Percentiles rank a stretch among this genome's conserved stretches.
Conservation (phyloP, 2,888 invertebrate genomes). For the Amphipoea lucens region DNA sequence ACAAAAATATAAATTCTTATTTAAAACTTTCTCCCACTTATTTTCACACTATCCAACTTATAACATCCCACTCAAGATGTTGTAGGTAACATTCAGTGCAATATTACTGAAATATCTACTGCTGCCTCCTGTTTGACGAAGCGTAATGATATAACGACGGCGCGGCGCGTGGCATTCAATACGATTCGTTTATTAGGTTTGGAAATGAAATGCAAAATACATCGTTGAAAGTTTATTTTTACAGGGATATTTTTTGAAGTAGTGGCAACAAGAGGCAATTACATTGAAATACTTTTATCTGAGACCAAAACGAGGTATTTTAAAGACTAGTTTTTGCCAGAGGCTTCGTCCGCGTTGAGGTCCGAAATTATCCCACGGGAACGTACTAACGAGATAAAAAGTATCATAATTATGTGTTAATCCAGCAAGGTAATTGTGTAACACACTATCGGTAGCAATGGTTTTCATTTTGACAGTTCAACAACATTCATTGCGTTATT, state of each 20-base stretch:
- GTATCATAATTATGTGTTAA: too few relatives aligned
- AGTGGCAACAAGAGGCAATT: background rate
- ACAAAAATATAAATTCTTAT: background rate
- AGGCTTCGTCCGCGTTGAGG: too few relatives aligned
- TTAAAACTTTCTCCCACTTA: background rate
- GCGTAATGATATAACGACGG: constrained; percentile 59
- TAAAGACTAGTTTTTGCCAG: too few relatives aligned
- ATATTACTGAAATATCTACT: constrained; percentile 21
- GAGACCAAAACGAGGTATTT: too few relatives aligned
- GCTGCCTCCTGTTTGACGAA: constrained; percentile 26
- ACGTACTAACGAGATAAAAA: too few relatives aligned
- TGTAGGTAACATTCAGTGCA: background rate
- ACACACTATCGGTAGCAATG: too few relatives aligned
- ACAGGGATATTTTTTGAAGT: constrained; percentile 1
- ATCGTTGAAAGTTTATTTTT: constrained; percentile 23
- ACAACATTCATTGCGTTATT: too few relatives aligned
- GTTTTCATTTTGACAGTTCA: too few relatives aligned
- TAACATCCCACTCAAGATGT: constrained; percentile 20
- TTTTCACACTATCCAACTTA: background rate
- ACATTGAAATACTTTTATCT: too few relatives aligned
- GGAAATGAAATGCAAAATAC: constrained; percentile 28
- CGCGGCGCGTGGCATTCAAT: constrained; percentile 20
- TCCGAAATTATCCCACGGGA: too few relatives aligned
- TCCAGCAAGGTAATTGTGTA: too few relatives aligned
- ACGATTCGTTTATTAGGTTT: constrained; percentile 33